Percentiles rank a stretch among this genome's conserved stretches.
Evolutionary conservation across 2,797 vertebrate species (phyloP).

Genomic region (Synaphobranchus kaupii): DNA sequence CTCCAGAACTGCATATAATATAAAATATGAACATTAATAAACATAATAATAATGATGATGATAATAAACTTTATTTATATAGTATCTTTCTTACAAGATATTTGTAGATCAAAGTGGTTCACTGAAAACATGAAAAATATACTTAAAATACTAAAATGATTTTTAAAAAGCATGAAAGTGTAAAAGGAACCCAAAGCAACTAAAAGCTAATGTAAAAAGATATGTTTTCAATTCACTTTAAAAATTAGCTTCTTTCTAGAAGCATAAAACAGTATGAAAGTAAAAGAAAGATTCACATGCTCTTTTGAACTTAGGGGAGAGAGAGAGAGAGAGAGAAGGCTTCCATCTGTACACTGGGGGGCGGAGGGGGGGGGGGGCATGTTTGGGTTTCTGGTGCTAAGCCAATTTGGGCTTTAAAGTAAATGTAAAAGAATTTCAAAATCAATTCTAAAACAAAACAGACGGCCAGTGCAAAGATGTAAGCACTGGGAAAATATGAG

Average conservation of each 20-base stretch:
- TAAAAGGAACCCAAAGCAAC: background rate
- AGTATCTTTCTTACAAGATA: too few species aligned
- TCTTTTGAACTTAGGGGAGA: background rate
- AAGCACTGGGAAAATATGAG: background rate
- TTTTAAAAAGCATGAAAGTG: too few species aligned
- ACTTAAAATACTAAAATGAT: too few species aligned
- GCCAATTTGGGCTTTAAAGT: background rate
- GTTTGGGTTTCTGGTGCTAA: background rate
- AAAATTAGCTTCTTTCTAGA: background rate
- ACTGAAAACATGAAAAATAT: too few species aligned
- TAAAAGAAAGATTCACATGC: background rate
- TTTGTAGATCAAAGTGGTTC: too few species aligned
- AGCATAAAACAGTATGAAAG: background rate
- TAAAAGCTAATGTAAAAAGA: background rate
- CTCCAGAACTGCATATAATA: too few species aligned
- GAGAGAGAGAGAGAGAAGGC: background rate
- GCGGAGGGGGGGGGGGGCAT: too few species aligned
- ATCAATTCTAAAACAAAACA: background rate
- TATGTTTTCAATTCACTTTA: background rate
- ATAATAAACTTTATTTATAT: too few species aligned
- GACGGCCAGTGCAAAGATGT: background rate
- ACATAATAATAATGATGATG: too few species aligned
- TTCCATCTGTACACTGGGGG: too few species aligned
- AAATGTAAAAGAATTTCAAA: background rate
- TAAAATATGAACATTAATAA: too few species aligned